A percentile compares a stretch with the other conserved stretches of the same genome.
These are phyloP conservation scores for Pipistrellus pygmaeus DNA, from an alignment of 2,797 vertebrate species.

Conservation along the genomic window DNA sequence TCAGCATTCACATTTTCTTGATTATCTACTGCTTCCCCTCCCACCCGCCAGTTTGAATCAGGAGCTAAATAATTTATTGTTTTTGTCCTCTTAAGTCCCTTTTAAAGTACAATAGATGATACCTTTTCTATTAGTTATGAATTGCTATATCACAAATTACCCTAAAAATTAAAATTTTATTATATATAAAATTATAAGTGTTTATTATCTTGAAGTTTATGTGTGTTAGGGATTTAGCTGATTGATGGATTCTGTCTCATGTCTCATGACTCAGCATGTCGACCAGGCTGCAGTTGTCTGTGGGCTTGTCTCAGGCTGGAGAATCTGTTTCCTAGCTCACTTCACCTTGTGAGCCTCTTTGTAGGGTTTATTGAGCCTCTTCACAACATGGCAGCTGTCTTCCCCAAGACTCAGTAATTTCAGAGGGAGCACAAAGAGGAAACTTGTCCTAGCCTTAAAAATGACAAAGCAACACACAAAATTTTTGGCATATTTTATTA, in stretches of 20 bases:
- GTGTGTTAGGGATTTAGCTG: neutral
- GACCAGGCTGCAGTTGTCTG: neutral
- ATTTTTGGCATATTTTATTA: neutral
- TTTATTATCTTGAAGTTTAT: neutral
- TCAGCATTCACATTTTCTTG: neutral
- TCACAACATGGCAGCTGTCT: neutral
- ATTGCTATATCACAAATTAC: neutral
- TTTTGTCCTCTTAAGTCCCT: neutral
- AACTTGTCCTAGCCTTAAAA: constrained; percentile 20
- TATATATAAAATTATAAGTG: neutral
- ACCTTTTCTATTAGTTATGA: neutral
- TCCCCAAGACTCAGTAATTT: neutral
- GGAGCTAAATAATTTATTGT: neutral
- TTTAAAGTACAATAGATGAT: constrained; percentile 27
- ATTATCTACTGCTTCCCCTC: neutral
- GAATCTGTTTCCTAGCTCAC: neutral
- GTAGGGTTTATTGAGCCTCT: neutral
- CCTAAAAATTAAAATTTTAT: neutral
- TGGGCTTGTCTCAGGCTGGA: neutral
- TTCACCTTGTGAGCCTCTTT: neutral
- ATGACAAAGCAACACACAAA: neutral
- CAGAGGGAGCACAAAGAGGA: neutral
- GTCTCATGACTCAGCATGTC: neutral
- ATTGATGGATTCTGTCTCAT: neutral
- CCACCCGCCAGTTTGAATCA: neutral